These are phyloP conservation scores for Chromis chromis DNA, from an alignment of 2,797 vertebrate genomes.

Conservation along the genomic window DNA sequence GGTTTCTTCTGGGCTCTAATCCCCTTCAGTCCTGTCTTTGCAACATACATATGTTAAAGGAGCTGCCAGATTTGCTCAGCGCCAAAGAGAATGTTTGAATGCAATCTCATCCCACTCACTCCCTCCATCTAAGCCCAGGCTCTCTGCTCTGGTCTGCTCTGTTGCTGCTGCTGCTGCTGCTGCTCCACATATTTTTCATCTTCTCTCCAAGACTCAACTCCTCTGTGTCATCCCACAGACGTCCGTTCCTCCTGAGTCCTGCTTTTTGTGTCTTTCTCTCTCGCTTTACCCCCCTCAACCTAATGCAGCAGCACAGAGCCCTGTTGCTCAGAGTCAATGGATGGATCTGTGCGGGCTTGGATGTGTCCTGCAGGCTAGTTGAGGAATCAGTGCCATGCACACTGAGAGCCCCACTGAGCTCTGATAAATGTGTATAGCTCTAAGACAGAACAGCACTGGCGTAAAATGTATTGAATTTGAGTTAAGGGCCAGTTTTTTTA, in stretches of 20 bases:
- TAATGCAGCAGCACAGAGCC: constrained; percentile 24
- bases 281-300: constrained; percentile 12
- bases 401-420: constrained; percentile 48
- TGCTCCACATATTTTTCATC: constrained; percentile 33
- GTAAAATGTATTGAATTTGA: constrained; percentile 56
- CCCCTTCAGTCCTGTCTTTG: constrained; percentile 28
- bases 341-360: constrained; percentile 34
- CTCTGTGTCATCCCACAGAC: constrained; percentile 34
- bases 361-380: constrained; percentile 65
- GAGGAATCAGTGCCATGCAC: constrained; percentile 55
- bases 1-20: constrained; percentile 43
- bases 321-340: constrained; percentile 33
- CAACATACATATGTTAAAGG: constrained; percentile 43
- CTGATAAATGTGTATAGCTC: constrained; percentile 58
- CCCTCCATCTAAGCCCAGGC: constrained; percentile 20
- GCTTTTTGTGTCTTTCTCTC: constrained; percentile 29
- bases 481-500: constrained; percentile 51
- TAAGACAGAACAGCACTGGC: constrained; percentile 33
- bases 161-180: constrained; percentile 1
- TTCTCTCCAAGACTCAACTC: constrained; percentile 26
- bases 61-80: constrained; percentile 59
- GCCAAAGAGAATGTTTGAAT: constrained; percentile 57
- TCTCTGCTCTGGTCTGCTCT: constrained; percentile 32
- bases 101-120: constrained; percentile 34
- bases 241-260: constrained; percentile 24